Base-by-base conservation (phyloP, 2,797 vertebrate genomes). In the Morus bassanus region DNA sequence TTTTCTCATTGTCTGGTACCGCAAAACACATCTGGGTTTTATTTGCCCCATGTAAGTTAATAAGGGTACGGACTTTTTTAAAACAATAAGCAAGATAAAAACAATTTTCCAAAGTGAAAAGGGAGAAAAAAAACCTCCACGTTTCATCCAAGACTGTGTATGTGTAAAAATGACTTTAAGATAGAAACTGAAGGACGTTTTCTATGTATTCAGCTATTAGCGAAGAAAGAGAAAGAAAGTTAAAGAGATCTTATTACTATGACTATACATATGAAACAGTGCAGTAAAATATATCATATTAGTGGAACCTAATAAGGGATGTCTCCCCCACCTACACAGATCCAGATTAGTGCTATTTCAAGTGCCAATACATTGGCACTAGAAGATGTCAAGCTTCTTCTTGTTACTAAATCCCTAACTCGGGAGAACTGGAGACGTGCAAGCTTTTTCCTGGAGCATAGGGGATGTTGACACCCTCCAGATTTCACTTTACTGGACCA, bases 401-500 rank as follows among this genome's bases (percentile, higher is more conserved):
- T 60, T 65, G 57, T 85, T 69, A 61, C 87, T 91, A 56, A 96
- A 93, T 35, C 81, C 76, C 91, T 76, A 85, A n/a, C 84, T 93
- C 10, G 4, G 77, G 74, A 90, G 93, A 88, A 88, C 39, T 91
- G 94, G 93, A 93, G 95, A 88, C 83, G 94, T 87, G 91, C 83
- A 93, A 93, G 95, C 85, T 95, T 95, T 91, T 81, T 35, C 33
- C 91, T 67, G 51, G 69, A 97, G 96, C 95, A 96, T 73, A 96
- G 59, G 95, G 95, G 97, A 95, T 97, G 96, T 76, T 95, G 92
- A 96, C 94, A 98, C 92, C 96, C 97, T 97, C 96, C 97, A 98
- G 98, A 97, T 98, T 97, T 93, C 91, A 91, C 96, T 96, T 95
- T 81, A 97, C 88, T 97, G 97, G 97, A 94, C 97, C 98, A 98